Evolutionary conservation across 2,113 vertebrate species (phyloP).

Genomic region (Haliaeetus leucogaster): DNA sequence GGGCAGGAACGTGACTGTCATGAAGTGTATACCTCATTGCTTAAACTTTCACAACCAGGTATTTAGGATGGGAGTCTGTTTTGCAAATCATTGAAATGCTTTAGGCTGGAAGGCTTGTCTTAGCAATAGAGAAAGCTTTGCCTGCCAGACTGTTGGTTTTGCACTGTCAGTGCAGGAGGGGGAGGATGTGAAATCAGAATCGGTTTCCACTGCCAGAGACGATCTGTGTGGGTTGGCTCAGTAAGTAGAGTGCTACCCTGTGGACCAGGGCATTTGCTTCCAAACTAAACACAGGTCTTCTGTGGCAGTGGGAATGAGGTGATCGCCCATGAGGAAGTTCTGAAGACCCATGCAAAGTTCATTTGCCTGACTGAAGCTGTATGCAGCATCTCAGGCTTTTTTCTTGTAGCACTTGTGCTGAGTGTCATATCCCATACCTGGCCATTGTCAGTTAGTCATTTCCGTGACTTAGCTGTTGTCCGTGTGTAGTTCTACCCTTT

Average conservation of each 20-base stretch:
- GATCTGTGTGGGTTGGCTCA: accelerated
- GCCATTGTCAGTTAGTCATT: neutral
- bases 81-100: neutral
- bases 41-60: slow-evolving; percentile 83
- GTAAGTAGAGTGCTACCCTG: neutral
- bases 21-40: slow-evolving; percentile 76
- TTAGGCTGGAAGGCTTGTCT: neutral
- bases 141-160: neutral
- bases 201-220: neutral
- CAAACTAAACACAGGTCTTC: neutral
- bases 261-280: neutral
- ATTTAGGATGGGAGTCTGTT: neutral
- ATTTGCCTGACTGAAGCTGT: neutral
- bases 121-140: neutral
- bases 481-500: neutral
- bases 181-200: neutral
- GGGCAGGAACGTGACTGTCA: slow-evolving; percentile 77
- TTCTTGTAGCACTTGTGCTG: neutral
- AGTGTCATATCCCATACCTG: neutral
- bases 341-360: neutral
- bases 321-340: neutral
- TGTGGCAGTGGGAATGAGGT: neutral
- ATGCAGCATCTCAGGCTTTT: neutral
- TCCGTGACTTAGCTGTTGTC: neutral
- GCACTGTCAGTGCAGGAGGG: neutral